Percentiles rank a stretch among this genome's conserved stretches.
phyloP scores from a whole-genome alignment of 2,797 vertebrate species.

The Antrozous pallidus region DNA sequence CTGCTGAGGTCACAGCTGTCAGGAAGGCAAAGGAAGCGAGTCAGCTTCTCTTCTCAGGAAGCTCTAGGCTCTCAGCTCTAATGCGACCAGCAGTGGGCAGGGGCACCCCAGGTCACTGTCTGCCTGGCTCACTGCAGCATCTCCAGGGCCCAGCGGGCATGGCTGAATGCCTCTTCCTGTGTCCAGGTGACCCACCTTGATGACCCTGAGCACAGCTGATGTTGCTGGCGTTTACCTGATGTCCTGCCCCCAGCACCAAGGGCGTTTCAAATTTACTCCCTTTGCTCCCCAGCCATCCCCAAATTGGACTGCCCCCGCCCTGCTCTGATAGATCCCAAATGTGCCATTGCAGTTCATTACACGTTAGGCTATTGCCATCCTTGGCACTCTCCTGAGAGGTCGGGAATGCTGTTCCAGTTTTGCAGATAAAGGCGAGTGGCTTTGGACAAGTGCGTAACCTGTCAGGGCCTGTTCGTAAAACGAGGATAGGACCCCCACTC shows the following conservation, averaged over 20 bases:
- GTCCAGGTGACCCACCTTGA: background rate
- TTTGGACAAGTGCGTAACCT: background rate
- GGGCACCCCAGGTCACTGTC: background rate
- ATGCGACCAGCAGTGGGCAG: background rate
- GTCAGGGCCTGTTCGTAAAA: background rate
- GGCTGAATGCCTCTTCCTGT: background rate
- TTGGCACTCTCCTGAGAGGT: background rate
- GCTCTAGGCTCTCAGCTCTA: background rate
- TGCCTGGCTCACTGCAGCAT: background rate
- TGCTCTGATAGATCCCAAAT: background rate
- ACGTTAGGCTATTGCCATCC: background rate
- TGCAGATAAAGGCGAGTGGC: background rate
- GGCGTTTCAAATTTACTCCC: background rate
- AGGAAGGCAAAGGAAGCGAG: background rate
- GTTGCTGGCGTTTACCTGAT: background rate
- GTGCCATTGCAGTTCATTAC: background rate
- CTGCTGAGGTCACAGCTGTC: background rate
- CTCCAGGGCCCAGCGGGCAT: background rate
- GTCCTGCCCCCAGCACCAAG: background rate
- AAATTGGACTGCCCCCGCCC: fast-evolving
- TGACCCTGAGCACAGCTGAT: background rate
- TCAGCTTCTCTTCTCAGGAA: background rate
- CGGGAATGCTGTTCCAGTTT: background rate
- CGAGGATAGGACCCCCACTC: background rate
- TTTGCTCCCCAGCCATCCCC: background rate